Base-by-base conservation (phyloP, 2,113 vertebrate genomes). In the Pterophyllum scalare region DNA sequence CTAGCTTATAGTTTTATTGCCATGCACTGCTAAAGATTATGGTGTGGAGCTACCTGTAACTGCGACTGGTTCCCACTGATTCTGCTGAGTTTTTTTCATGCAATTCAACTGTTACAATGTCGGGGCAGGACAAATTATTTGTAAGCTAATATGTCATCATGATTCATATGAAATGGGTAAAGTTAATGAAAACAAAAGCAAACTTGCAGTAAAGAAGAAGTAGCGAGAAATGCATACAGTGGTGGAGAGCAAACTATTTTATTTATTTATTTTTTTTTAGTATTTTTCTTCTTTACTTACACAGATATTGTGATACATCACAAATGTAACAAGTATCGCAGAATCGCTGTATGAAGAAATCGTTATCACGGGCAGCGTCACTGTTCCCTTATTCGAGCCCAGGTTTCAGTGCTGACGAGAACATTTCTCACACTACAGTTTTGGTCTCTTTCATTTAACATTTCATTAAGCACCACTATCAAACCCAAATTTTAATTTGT, bases 291-390 rank as follows among this genome's bases (percentile, higher is more conserved):
- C n/a, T 43, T 1, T 0, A 67, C 0, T 6, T 12, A 46, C 40
- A 11, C 40, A 70, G 40, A 49, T 70, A 24, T 49, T 1, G 46
- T 7, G 40, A 6, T 65, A 14, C 15, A 24, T 65, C 1, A 7
- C 15, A 65, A n/a, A 65, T 0, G 43, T 17, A 43, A 43, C 64
- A 4, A 26, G 0, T 46, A 49, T 28, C 19, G 26, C 9, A 26
- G 22, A 46, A 46, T 46, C n/a, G 17, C 22, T 46, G 22, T 38
- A 46, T 43, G 31, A 31, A 31, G 31, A 6, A 31, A 5, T 31
- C 31, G 6, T 31, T 31, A 31, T 31, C 31, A 31, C 1, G 5
- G 31, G 31, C 31, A 31, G 31, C 31, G 40, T 43, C 40, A 43
- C 40, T 13, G 22, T 67, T 65, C n/a, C 38, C 38, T 65, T 43